These are phyloP conservation scores for Malaclemys terrapin DNA, from an alignment of 2,113 vertebrate genomes.

Conservation along the genomic window DNA sequence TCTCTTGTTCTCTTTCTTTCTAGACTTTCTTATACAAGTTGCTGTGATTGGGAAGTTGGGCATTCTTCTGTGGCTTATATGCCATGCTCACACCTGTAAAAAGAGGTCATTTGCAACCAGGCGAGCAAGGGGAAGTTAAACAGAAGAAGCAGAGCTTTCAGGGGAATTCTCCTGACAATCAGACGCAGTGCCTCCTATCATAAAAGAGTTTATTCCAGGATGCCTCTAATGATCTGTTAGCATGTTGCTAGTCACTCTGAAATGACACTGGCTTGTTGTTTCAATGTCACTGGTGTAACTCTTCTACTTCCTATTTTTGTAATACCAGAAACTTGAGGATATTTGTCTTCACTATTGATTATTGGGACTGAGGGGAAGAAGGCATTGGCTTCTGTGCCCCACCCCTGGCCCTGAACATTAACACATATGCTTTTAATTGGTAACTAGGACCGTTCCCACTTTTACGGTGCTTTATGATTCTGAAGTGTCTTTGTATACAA, in stretches of 20 bases:
- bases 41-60: not conserved
- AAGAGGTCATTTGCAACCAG: not conserved
- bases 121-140: not conserved
- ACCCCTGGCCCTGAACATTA: not conserved
- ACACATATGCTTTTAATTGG: rapidly evolving
- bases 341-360: not conserved
- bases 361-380: not conserved
- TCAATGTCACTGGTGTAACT: not conserved
- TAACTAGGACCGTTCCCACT: not conserved
- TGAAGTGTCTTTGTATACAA: not conserved
- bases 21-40: not conserved
- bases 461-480: too few species aligned
- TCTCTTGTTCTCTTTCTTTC: not conserved
- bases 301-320: not conserved
- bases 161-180: not conserved
- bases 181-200: not conserved
- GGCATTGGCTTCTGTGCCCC: not conserved
- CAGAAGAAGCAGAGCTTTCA: not conserved
- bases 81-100: rapidly evolving
- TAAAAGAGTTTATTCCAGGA: not conserved
- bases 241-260: not conserved
- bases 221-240: rapidly evolving
- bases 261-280: not conserved
- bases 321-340: rapidly evolving
- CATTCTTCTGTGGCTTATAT: rapidly evolving